These are phyloP conservation scores for Montipora foliosa DNA, from an alignment of 64 coral and sea anemone genomes.

Conservation along the genomic window DNA sequence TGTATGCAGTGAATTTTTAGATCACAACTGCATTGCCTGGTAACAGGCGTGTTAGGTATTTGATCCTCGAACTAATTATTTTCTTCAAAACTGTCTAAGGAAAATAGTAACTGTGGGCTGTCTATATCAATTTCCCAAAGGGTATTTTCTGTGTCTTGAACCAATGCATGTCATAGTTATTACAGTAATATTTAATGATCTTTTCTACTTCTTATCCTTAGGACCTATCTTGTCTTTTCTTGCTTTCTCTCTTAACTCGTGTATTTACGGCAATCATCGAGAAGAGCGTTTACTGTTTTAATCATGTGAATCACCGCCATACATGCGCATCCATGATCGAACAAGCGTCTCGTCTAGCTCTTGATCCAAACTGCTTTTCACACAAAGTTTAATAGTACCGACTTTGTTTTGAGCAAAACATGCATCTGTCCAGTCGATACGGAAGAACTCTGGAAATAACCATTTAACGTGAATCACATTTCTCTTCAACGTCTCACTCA, in stretches of 20 bases:
- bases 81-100: no score
- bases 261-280: no score
- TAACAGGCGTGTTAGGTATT: no score
- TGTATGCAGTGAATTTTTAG: no score
- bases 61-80: no score
- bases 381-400: background rate
- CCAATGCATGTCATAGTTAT: no score
- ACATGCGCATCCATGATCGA: background rate
- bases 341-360: background rate
- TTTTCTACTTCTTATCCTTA: no score
- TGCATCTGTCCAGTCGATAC: background rate
- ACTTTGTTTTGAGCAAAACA: background rate
- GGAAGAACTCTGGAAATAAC: slow-evolving; percentile 1
- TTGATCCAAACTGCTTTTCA: background rate
- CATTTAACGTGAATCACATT: background rate
- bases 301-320: background rate
- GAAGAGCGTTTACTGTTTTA: background rate
- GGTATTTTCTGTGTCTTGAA: no score
- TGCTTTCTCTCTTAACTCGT: background rate
- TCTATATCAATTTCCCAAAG: no score
- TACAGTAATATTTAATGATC: no score
- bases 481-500: background rate
- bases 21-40: no score
- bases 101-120: no score
- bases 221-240: background rate